Evolutionary conservation across 2,113 vertebrate genomes (phyloP).

Genomic region (Lophotis ruficrista): DNA sequence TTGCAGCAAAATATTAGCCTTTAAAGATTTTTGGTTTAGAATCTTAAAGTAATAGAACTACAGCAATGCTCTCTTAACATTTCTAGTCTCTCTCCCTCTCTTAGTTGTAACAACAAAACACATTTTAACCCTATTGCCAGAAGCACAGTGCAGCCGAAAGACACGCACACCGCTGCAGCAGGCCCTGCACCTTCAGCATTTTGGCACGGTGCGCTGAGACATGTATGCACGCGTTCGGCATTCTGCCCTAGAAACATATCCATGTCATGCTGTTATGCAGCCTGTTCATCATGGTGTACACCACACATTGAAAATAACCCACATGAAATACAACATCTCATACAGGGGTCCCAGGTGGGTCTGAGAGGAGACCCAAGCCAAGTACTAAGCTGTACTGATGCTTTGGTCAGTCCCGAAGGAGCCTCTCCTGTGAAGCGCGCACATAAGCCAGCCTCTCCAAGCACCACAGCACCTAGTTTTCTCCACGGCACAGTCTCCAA

Average conservation of each 20-base stretch:
- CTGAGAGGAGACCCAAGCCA: background rate
- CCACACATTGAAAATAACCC: background rate
- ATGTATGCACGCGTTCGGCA: fast-evolving
- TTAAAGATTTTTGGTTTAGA: background rate
- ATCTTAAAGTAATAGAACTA: background rate
- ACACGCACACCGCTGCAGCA: fast-evolving
- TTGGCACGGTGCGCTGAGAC: background rate
- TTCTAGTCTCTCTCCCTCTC: background rate
- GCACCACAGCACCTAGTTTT: background rate
- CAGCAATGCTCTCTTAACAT: background rate
- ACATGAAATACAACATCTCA: background rate
- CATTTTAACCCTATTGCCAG: background rate
- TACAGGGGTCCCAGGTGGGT: background rate
- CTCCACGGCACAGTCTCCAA: fast-evolving
- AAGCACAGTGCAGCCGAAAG: background rate
- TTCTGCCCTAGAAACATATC: background rate
- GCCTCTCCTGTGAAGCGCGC: fast-evolving
- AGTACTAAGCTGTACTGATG: no score
- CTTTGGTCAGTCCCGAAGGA: background rate
- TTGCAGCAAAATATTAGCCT: background rate
- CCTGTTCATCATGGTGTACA: fast-evolving
- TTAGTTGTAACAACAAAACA: background rate
- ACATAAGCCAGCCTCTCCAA: background rate
- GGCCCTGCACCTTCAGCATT: background rate
- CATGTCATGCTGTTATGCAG: background rate